phyloP scores from a whole-genome alignment of 2,113 vertebrate species.

The Elgaria multicarinata region DNA sequence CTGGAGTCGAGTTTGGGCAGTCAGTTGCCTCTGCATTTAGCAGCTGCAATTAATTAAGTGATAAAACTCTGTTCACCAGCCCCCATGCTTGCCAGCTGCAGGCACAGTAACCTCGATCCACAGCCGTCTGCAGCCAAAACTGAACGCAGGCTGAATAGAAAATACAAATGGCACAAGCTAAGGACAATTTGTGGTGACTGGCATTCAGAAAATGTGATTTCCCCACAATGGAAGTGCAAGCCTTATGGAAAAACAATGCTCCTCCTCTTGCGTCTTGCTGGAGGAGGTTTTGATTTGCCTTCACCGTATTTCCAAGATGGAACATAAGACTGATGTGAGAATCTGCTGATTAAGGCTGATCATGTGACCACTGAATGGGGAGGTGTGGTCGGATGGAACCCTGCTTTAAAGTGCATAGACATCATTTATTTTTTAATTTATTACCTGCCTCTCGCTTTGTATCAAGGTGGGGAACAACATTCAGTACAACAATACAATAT shows the following conservation, averaged over 20 bases:
- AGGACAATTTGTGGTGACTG: neutral
- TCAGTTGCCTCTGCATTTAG: too few species aligned
- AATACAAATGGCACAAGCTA: neutral
- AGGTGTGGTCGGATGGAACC: neutral
- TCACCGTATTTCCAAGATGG: neutral
- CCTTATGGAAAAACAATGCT: neutral
- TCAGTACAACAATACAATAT: too few species aligned
- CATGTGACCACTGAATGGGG: neutral
- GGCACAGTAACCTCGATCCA: neutral
- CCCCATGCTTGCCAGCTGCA: neutral
- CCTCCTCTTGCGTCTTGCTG: neutral
- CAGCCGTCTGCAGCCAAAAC: neutral
- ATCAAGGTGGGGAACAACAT: too few species aligned
- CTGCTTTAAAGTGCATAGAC: neutral
- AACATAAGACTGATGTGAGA: neutral
- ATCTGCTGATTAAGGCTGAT: neutral
- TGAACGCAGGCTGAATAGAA: neutral
- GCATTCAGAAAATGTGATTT: neutral
- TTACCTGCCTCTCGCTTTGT: too few species aligned
- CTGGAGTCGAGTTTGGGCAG: neutral
- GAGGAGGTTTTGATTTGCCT: neutral
- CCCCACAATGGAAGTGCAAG: neutral
- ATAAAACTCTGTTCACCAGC: neutral
- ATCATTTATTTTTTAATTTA: too few species aligned
- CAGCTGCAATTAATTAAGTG: neutral